These are phyloP conservation scores for Thereva nobilitata DNA, from an alignment of 2,888 invertebrate species.

Conservation along the genomic window DNA sequence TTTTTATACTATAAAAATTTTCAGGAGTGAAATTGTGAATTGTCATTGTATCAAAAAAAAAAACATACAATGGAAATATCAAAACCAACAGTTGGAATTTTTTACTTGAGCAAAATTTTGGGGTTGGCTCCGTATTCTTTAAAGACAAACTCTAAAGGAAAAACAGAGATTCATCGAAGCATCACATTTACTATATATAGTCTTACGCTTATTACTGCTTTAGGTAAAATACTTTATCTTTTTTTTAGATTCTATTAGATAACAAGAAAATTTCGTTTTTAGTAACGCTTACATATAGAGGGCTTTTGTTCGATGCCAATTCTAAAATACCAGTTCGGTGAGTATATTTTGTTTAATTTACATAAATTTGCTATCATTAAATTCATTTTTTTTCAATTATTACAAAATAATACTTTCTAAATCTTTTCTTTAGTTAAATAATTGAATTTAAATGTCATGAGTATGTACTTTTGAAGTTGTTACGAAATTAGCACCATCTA, in stretches of 20 bases:
- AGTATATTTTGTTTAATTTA: conserved; percentile 38
- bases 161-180: conserved; percentile 50
- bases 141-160: conserved; percentile 48
- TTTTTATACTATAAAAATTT: no score
- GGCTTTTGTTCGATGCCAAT: conserved; percentile 54
- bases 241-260: conserved; percentile 13
- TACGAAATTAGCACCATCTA: no score
- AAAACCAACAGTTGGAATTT: conserved; percentile 52
- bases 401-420: neutral
- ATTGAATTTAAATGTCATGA: no score
- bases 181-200: conserved; percentile 52
- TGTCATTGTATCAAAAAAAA: no score
- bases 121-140: conserved; percentile 54
- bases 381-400: neutral
- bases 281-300: conserved; percentile 55
- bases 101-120: conserved; percentile 53
- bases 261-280: neutral
- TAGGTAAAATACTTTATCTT: conserved; percentile 48
- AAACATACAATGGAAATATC: conserved; percentile 53
- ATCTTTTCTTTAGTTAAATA: neutral
- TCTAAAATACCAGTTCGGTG: conserved; percentile 55
- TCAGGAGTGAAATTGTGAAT: no score
- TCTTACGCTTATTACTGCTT: conserved; percentile 47
- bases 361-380: neutral
- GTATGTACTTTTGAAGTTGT: no score